Conservation (phyloP, 2,797 vertebrate genomes). For the Octomys mimax region DNA sequence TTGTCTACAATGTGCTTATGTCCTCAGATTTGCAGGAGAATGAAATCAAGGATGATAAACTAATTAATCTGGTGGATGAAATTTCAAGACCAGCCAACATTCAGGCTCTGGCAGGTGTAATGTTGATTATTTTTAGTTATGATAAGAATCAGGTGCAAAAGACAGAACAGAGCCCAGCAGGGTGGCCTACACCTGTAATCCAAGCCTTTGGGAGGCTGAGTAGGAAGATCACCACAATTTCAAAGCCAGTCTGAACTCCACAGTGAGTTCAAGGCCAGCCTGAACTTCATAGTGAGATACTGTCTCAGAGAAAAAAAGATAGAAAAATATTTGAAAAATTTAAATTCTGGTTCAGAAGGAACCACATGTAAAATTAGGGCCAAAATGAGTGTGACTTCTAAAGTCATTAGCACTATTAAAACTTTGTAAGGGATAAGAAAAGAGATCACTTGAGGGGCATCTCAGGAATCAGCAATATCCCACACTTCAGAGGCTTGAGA, state of each 20-base stretch:
- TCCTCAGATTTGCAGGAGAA: neutral
- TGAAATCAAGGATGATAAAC: neutral
- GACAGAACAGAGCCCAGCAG: neutral
- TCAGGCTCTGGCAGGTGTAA: neutral
- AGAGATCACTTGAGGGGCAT: neutral
- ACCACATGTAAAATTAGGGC: neutral
- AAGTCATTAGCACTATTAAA: neutral
- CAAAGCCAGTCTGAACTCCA: no score
- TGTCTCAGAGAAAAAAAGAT: neutral
- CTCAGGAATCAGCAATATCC: neutral
- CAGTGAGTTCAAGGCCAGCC: neutral
- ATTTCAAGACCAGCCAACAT: neutral
- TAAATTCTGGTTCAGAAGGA: neutral
- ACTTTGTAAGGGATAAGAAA: neutral
- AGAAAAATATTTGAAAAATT: neutral
- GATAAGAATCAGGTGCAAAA: neutral
- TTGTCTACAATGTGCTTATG: neutral
- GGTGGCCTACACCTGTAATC: no score
- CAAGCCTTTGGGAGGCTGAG: no score
- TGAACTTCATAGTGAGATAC: neutral
- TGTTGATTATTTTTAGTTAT: neutral
- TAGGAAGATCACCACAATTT: no score
- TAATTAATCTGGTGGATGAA: neutral
- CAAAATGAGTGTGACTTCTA: neutral
- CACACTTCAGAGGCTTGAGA: neutral